Conservation (phyloP, 2,888 invertebrate species). For the Papilio demoleus region DNA sequence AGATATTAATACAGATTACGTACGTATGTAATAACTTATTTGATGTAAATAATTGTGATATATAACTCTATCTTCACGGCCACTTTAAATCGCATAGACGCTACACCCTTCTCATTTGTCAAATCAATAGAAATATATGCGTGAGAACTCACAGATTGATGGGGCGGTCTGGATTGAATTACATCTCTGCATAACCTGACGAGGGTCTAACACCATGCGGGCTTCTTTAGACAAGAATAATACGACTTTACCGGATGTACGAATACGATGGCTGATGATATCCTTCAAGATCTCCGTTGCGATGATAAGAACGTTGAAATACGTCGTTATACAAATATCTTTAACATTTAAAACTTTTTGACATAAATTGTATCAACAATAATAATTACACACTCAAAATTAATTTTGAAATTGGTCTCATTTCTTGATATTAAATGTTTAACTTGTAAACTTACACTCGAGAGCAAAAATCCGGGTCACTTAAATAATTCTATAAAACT, state of each 20-base stretch:
- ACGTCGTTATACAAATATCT: neutral
- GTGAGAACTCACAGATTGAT: constrained; percentile 82
- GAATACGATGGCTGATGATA: constrained; percentile 54
- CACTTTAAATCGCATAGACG: constrained; percentile 60
- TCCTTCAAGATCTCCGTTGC: constrained; percentile 29
- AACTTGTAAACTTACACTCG: no score
- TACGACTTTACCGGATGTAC: constrained; percentile 68
- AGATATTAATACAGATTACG: neutral
- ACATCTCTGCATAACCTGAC: constrained; percentile 79
- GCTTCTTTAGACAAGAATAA: constrained; percentile 71
- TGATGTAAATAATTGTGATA: neutral
- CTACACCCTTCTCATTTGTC: constrained; percentile 82
- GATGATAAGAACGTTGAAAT: neutral
- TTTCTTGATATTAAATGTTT: no score
- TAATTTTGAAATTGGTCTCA: no score
- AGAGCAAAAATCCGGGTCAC: no score
- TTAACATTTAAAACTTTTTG: neutral
- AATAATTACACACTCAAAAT: no score
- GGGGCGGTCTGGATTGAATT: constrained; percentile 82
- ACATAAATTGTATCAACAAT: no score
- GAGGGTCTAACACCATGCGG: constrained; percentile 79
- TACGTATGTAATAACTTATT: neutral
- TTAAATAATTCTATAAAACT: no score
- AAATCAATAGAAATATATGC: constrained; percentile 84
- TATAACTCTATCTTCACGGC: constrained; percentile 58